Conservation (phyloP, 2,888 invertebrate genomes). For the Dendrolimus pini region DNA sequence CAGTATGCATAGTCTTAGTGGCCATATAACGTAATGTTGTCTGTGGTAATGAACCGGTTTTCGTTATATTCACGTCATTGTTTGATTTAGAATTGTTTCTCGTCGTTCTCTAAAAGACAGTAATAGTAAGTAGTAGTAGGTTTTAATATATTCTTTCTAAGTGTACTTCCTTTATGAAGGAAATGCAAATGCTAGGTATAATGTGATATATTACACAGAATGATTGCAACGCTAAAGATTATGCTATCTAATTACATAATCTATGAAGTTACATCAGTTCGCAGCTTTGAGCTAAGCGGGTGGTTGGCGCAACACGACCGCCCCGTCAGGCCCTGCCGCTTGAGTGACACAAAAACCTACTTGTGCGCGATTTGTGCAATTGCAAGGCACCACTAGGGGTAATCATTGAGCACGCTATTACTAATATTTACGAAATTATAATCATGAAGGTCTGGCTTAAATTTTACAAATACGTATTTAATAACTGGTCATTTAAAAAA, state of each 20-base stretch:
- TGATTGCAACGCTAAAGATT: conserved; percentile 38
- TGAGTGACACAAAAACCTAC: conserved; percentile 57
- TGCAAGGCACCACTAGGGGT: conserved; percentile 3
- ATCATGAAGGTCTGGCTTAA: neutral
- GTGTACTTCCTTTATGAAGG: too few relatives aligned
- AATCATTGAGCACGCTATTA: neutral
- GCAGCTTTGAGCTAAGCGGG: conserved; percentile 36
- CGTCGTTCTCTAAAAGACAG: too few relatives aligned
- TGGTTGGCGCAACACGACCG: conserved; percentile 28
- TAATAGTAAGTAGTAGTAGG: too few relatives aligned
- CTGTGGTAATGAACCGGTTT: too few relatives aligned
- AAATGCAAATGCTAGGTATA: neutral
- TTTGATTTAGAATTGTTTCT: too few relatives aligned
- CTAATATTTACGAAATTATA: neutral
- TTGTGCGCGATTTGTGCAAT: conserved; percentile 26
- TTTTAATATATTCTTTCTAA: too few relatives aligned
- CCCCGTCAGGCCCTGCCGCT: conserved; percentile 17
- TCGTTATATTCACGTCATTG: too few relatives aligned
- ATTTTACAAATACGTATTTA: neutral
- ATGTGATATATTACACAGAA: conserved; percentile 31
- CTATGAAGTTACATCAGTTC: conserved; percentile 48
- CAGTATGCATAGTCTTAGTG: too few relatives aligned
- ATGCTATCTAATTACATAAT: conserved; percentile 52
- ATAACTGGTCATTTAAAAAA: neutral
- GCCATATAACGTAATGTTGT: too few relatives aligned